Percentiles rank a stretch among this genome's conserved stretches.
phyloP scores from a whole-genome alignment of 2,888 invertebrate genomes.

The Phragmatobia fuliginosa region DNA sequence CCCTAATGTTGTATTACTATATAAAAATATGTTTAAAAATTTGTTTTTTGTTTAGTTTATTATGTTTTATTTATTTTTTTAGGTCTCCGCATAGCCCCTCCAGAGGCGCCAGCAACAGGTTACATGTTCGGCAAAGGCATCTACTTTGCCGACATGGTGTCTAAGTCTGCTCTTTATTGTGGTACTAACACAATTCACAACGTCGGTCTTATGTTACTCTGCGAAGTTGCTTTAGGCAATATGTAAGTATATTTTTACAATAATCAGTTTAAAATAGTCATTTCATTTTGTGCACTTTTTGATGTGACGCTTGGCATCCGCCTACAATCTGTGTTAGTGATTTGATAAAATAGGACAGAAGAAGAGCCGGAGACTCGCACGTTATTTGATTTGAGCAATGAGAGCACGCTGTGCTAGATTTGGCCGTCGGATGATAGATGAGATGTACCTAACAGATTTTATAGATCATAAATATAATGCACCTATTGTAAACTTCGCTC shows the following conservation, averaged over 20 bases:
- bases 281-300: not conserved
- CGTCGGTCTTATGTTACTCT: slow-evolving; percentile 95
- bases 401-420: not conserved
- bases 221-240: slow-evolving; percentile 98
- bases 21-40: not conserved
- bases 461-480: no score
- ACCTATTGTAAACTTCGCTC: no score
- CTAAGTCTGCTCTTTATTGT: slow-evolving; percentile 99
- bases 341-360: not conserved
- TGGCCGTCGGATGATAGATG: no score
- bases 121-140: slow-evolving; percentile 99
- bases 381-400: not conserved
- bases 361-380: no score
- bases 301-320: not conserved
- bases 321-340: not conserved
- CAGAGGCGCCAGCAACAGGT: slow-evolving; percentile 97
- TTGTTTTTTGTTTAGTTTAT: not conserved
- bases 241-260: slow-evolving; percentile 87
- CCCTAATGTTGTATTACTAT: not conserved
- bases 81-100: slow-evolving; percentile 98
- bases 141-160: slow-evolving; percentile 99
- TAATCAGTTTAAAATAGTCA: slow-evolving; percentile 1
- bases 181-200: slow-evolving; percentile 89
- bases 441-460: not conserved
- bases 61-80: slow-evolving; percentile 29